Percentiles rank a stretch among this genome's conserved stretches.
Evolutionary conservation across 2,113 vertebrate genomes (phyloP).

Genomic region (Pangasianodon hypophthalmus): DNA sequence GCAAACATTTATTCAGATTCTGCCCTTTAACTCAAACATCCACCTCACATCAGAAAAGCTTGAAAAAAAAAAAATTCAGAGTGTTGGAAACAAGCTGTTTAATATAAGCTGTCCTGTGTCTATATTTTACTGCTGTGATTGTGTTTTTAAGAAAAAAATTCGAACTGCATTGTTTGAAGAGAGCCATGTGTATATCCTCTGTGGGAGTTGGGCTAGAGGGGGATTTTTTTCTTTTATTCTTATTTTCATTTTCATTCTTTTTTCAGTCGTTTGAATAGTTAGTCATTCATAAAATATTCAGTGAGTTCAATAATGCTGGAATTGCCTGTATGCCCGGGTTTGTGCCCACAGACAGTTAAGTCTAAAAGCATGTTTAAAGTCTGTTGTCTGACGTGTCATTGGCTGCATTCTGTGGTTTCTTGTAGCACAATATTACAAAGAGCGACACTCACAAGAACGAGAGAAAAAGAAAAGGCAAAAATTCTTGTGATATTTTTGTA

Average conservation of each 20-base stretch:
- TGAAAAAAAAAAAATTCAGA: neutral
- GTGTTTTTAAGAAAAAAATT: neutral
- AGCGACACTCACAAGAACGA: neutral
- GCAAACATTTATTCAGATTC: neutral
- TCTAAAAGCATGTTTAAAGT: constrained; percentile 13
- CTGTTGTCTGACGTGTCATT: constrained; percentile 8
- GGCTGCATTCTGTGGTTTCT: constrained; percentile 16
- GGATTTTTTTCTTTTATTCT: neutral
- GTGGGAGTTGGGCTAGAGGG: neutral
- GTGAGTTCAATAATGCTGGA: neutral
- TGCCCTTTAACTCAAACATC: neutral
- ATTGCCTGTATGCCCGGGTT: neutral
- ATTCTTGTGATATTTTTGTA: neutral
- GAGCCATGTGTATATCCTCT: neutral
- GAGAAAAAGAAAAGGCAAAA: neutral
- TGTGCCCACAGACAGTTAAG: constrained; percentile 13
- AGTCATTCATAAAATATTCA: neutral
- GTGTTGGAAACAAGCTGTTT: neutral
- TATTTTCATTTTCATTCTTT: neutral
- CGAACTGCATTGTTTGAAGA: neutral
- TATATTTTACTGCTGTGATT: neutral
- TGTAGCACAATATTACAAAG: constrained; percentile 13
- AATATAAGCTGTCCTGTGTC: neutral
- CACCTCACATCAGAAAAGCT: neutral
- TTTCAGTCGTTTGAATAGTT: neutral